Evolutionary conservation across 2,888 invertebrate genomes (phyloP).

Genomic region (Ichneumon xanthorius): DNA sequence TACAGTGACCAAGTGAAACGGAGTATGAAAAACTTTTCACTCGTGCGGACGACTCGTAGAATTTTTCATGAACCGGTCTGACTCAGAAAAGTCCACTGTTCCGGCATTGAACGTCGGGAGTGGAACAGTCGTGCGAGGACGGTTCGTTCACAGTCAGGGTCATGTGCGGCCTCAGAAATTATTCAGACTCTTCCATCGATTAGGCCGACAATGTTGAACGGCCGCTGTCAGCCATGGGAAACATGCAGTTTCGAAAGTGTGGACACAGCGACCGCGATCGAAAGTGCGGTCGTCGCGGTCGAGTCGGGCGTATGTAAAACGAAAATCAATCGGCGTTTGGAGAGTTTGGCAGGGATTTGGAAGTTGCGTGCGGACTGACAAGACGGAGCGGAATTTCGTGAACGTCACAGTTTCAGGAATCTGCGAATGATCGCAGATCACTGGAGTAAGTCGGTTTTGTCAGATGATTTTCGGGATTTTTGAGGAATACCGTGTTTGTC

Average conservation of each 20-base stretch:
- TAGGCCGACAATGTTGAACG: constrained; percentile 25
- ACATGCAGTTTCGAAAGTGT: background rate
- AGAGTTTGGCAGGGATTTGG: background rate
- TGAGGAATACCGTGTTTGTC: background rate
- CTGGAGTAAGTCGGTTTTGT: background rate
- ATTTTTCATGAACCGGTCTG: background rate
- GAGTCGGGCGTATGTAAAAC: background rate
- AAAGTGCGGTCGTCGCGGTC: background rate
- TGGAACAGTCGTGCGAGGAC: background rate
- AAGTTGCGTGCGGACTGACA: background rate
- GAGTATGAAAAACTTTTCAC: background rate
- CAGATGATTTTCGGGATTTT: background rate
- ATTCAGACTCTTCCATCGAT: constrained; percentile 56
- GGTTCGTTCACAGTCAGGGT: constrained; percentile 41
- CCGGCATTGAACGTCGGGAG: background rate
- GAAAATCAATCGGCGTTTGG: background rate
- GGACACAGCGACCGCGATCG: background rate
- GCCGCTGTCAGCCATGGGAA: background rate
- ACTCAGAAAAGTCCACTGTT: constrained; percentile 6
- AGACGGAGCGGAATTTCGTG: too few species aligned
- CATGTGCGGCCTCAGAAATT: constrained; percentile 43
- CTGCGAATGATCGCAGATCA: background rate
- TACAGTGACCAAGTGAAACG: constrained; percentile 28
- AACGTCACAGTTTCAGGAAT: background rate
- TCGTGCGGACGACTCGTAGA: background rate